Evolutionary conservation across 1,140 invertebrate genomes (phyloP).

Genomic region (Drosophila dunni): DNA sequence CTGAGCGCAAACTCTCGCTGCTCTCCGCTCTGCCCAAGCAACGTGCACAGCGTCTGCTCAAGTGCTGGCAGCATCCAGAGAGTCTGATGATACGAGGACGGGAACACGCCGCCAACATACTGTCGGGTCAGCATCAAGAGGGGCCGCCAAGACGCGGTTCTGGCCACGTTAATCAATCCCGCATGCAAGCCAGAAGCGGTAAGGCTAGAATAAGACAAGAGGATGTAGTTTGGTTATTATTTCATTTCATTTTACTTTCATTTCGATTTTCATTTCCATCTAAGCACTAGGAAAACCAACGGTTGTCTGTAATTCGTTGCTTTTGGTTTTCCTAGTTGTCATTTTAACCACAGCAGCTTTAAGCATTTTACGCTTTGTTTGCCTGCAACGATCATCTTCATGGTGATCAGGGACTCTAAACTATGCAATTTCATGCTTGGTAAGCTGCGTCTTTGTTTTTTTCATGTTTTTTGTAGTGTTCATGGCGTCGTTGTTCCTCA

Average conservation of each 20-base stretch:
- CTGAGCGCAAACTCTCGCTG: slow-evolving; percentile 89
- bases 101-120: slow-evolving; percentile 91
- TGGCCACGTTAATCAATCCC: slow-evolving; percentile 46
- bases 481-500: slow-evolving; percentile 20
- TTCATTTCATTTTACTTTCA: slow-evolving; percentile 5
- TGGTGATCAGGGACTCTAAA: slow-evolving; percentile 43
- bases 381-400: slow-evolving; percentile 32
- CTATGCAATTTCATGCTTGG: slow-evolving; percentile 29
- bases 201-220: slow-evolving; percentile 9
- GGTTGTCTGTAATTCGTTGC: slow-evolving; percentile 62
- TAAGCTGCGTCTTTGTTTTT: slow-evolving; percentile 49
- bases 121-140: slow-evolving; percentile 88
- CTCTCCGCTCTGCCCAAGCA: slow-evolving; percentile 90
- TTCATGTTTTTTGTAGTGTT: slow-evolving; percentile 37
- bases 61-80: slow-evolving; percentile 91
- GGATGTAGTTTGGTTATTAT: background rate
- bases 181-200: slow-evolving; percentile 62
- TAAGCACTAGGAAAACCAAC: slow-evolving; percentile 66
- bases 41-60: slow-evolving; percentile 90
- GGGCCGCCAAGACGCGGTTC: slow-evolving; percentile 63
- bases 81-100: slow-evolving; percentile 91
- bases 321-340: slow-evolving; percentile 71
- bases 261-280: slow-evolving; percentile 5
- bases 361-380: slow-evolving; percentile 56
- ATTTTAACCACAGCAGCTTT: slow-evolving; percentile 63